Evolutionary conservation across 2,797 vertebrate species (phyloP).

Genomic region (Sylvilagus floridanus): DNA sequence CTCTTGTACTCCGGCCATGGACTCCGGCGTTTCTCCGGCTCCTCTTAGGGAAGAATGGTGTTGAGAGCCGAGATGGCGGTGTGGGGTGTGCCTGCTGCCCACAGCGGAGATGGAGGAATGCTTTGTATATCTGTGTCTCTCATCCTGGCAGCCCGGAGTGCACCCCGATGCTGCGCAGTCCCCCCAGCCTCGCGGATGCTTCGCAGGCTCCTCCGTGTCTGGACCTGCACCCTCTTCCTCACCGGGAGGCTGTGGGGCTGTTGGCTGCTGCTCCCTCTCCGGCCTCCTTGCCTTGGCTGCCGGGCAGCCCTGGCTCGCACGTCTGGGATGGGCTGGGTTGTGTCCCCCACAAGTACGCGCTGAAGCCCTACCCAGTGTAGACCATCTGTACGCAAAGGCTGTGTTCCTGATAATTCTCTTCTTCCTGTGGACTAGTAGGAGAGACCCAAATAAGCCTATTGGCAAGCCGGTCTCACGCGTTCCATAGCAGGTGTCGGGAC

Average conservation of each 20-base stretch:
- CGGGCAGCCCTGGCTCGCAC: not conserved
- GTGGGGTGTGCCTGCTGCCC: not conserved
- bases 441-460: not conserved
- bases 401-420: not conserved
- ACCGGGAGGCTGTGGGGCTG: not conserved
- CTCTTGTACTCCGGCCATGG: too few relatives aligned
- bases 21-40: not conserved
- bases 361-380: not conserved
- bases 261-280: not conserved
- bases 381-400: not conserved
- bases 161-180: not conserved
- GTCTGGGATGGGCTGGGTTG: too few relatives aligned
- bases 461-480: not conserved
- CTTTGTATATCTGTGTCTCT: not conserved
- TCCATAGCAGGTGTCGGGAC: fast-evolving
- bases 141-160: not conserved
- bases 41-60: not conserved
- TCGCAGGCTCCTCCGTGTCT: not conserved
- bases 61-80: not conserved
- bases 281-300: not conserved
- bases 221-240: not conserved
- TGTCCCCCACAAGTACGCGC: too few relatives aligned
- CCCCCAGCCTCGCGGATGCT: too few relatives aligned
- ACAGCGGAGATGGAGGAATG: not conserved
- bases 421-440: not conserved